Evolutionary conservation across 2,888 invertebrate species (phyloP).

Genomic region (Clusia tigrina): DNA sequence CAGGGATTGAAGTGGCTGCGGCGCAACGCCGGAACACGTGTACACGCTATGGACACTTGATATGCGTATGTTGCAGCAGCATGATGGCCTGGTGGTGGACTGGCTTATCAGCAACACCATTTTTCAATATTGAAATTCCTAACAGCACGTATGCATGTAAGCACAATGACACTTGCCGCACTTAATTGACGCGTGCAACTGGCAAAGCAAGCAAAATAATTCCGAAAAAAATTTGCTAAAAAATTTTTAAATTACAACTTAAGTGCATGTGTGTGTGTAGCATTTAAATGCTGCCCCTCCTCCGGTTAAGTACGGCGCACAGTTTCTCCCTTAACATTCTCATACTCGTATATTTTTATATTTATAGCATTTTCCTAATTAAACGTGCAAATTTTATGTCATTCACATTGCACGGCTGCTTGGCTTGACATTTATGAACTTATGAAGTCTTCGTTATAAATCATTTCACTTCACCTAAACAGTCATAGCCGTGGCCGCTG

Average conservation of each 20-base stretch:
- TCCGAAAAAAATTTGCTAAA: background rate
- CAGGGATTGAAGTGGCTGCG: background rate
- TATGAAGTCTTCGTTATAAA: constrained; percentile 56
- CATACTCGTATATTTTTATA: constrained; percentile 22
- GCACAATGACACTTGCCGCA: background rate
- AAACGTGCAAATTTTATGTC: constrained; percentile 47
- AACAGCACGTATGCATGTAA: background rate
- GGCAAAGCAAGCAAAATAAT: background rate
- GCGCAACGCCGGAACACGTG: too few species aligned
- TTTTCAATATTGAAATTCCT: background rate
- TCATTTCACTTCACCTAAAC: constrained; percentile 41
- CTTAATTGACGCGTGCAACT: constrained; percentile 6
- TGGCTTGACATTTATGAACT: constrained; percentile 57
- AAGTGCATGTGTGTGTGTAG: background rate
- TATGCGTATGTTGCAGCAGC: background rate
- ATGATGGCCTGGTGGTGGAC: background rate
- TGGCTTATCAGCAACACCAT: constrained; percentile 1
- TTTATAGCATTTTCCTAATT: constrained; percentile 59
- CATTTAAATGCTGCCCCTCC: background rate
- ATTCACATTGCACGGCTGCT: constrained; percentile 43
- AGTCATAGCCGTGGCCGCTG: background rate
- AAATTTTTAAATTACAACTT: background rate
- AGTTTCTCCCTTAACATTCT: background rate
- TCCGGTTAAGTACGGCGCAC: background rate
- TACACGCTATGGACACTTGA: too few species aligned